These are phyloP conservation scores for Taurulus bubalis DNA, from an alignment of 2,113 vertebrate genomes.

Conservation along the genomic window DNA sequence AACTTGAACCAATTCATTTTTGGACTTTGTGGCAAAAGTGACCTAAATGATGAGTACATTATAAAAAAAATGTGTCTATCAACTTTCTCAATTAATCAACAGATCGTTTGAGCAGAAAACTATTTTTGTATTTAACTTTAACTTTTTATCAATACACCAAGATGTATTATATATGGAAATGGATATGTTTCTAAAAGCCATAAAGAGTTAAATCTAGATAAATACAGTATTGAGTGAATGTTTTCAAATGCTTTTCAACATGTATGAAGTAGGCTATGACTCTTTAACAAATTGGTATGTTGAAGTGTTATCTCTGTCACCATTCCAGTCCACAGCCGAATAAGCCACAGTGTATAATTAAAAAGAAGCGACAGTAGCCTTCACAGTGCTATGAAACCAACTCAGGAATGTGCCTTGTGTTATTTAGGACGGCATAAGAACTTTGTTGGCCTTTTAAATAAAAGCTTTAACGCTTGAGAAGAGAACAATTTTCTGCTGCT, in stretches of 20 bases:
- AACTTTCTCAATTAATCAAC: not conserved
- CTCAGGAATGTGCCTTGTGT: not conserved
- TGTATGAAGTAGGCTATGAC: not conserved
- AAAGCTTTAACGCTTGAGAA: not conserved
- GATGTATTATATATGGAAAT: not conserved
- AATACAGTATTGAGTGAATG: too few species aligned
- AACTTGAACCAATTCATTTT: not conserved
- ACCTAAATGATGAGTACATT: not conserved
- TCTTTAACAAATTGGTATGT: not conserved
- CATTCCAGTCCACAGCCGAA: not conserved
- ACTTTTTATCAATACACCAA: too few species aligned
- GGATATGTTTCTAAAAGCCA: not conserved
- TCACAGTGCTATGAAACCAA: not conserved
- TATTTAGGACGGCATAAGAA: not conserved
- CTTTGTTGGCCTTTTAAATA: not conserved
- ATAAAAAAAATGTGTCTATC: not conserved
- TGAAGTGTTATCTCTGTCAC: conserved; percentile 1
- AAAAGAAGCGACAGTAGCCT: not conserved
- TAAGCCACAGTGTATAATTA: not conserved
- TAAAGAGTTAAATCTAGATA: too few species aligned
- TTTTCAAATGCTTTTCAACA: not conserved
- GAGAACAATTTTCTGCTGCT: not conserved
- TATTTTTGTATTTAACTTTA: too few species aligned
- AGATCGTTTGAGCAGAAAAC: not conserved
- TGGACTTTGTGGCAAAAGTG: not conserved